phyloP scores from a whole-genome alignment of 2,888 invertebrate species.

The Macrosiphum euphorbiae region DNA sequence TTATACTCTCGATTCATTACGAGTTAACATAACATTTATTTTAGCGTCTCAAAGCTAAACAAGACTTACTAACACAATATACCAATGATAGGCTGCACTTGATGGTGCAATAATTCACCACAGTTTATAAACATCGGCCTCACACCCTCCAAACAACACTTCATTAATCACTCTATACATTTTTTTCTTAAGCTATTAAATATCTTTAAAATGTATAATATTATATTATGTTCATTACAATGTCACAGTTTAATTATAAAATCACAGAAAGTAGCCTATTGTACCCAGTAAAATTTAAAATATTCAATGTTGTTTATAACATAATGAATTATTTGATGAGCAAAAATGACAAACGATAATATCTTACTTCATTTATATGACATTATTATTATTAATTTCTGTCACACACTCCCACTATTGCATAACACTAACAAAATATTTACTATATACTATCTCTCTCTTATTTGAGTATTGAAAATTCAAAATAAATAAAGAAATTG shows the following conservation, averaged over 20 bases:
- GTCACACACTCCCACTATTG: neutral
- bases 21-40: neutral
- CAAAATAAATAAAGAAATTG: too few species aligned
- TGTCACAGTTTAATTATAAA: neutral
- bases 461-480: neutral
- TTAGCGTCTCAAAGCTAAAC: neutral
- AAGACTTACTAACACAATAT: neutral
- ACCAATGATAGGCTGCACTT: neutral
- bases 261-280: neutral
- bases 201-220: neutral
- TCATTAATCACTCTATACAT: neutral
- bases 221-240: neutral
- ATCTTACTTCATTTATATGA: too few species aligned
- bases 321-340: too few species aligned
- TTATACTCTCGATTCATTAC: neutral
- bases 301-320: too few species aligned
- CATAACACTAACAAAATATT: neutral
- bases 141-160: neutral
- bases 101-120: neutral
- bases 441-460: neutral
- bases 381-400: too few species aligned
- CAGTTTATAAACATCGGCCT: neutral
- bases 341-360: too few species aligned
- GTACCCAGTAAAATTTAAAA: too few species aligned
- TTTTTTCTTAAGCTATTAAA: neutral